Evolutionary conservation across 1,140 invertebrate genomes (phyloP), one percentile per base, ranked within the genome.

Genomic region (Dreissena rostriformis): DNA sequence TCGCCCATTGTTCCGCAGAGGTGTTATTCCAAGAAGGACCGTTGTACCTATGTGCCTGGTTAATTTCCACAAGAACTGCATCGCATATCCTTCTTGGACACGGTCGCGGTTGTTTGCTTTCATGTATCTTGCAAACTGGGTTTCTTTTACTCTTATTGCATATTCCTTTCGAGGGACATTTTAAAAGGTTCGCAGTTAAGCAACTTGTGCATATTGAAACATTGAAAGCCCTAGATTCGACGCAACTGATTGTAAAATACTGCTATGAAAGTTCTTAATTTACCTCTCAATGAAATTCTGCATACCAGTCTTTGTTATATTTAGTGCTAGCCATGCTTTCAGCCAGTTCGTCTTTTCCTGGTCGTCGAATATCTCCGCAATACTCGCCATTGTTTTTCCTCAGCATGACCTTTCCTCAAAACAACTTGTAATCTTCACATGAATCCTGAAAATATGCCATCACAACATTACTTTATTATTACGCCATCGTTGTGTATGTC

Each of bases 261-360:
- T 49, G 7, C 51, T 70, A 5, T 70, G 67, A 29, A 28, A 70
- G 19, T 70, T 12, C 51, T 28, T 70, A 8, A 70, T 8, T 29
- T 29, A 24, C 39, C 39, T 39, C 39, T 39, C 8, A 39, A 39
- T 39, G 39, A 39, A 39, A 29, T 29, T 28, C 17, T 70, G 28
- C 28, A 70, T 19, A 14, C 67, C 67, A 19, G n/a, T 28, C 51
- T 70, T 70, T 49, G 67, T 70, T 28, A 70, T 49, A n/a, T 12
- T 17, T 0, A 70, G 15, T 22, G 67, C 67, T 29, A 70, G 67
- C 11, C 12, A 28, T 29, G 28, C 67, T 70, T 70, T 70, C 5
- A 70, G 28, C 67, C 67, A 70, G 28, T 70, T 29, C 51, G 15
- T 28, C 29, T 49, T 49, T 29, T n/a, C 28, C 10, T 70, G 29